Percentiles rank a stretch among this genome's conserved stretches.
phyloP scores from a whole-genome alignment of 2,113 vertebrate genomes.

The Salvelinus alpinus region DNA sequence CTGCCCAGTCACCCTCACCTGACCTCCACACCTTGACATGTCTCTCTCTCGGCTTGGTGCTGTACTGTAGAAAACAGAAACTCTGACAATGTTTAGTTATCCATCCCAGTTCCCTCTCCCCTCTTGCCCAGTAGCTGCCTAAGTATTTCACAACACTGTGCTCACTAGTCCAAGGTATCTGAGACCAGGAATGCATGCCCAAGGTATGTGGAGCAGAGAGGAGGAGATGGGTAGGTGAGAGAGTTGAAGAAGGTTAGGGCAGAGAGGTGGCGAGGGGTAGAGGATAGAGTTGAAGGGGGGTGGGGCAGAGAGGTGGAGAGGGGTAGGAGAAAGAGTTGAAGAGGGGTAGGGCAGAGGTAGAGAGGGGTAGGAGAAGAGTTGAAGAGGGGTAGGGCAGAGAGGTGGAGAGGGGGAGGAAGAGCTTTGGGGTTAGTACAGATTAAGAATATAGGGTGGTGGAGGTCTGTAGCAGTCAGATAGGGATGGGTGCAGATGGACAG shows the following conservation, averaged over 20 bases:
- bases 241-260: not conserved
- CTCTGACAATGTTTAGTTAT: conserved; percentile 55
- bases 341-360: not conserved
- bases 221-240: not conserved
- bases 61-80: conserved; percentile 56
- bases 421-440: not conserved
- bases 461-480: not conserved
- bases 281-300: not conserved
- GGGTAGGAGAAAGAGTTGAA: not conserved
- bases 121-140: conserved; percentile 64
- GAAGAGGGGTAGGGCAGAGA: not conserved
- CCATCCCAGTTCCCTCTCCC: conserved; percentile 29
- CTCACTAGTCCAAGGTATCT: conserved; percentile 57
- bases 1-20: conserved; percentile 47
- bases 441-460: not conserved
- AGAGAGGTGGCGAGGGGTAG: not conserved
- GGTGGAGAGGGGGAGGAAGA: too few relatives aligned
- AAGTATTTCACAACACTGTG: conserved; percentile 75
- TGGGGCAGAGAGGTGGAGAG: not conserved
- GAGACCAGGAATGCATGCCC: not conserved
- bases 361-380: not conserved
- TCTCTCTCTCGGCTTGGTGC: conserved; percentile 70
- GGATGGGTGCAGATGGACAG: not conserved
- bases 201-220: not conserved
- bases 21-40: conserved; percentile 45